phyloP scores from a whole-genome alignment of 1,140 invertebrate species.

The Harlomillsia oculata region DNA sequence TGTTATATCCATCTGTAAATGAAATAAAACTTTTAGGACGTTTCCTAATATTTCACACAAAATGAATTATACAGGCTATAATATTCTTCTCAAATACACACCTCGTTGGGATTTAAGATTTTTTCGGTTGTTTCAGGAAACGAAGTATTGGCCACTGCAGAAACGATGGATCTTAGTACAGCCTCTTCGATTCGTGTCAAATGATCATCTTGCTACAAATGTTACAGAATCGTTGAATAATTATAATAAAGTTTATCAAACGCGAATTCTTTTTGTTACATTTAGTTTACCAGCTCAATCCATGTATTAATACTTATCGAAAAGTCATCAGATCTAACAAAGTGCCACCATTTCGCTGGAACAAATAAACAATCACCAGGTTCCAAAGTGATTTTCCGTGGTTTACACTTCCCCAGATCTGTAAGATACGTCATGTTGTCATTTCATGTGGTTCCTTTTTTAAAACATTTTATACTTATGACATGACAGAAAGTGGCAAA shows the following conservation, averaged over 20 bases:
- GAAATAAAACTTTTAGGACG: neutral
- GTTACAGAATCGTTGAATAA: neutral
- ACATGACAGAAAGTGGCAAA: neutral
- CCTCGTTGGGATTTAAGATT: constrained; percentile 36
- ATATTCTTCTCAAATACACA: constrained; percentile 8
- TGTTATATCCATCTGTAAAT: constrained; percentile 23
- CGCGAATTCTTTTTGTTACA: neutral
- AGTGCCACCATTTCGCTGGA: constrained; percentile 92
- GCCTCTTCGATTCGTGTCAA: constrained; percentile 36
- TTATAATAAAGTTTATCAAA: constrained; percentile 2
- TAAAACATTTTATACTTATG: neutral
- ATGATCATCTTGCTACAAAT: constrained; percentile 31
- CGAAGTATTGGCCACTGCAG: constrained; percentile 14
- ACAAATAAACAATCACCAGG: constrained; percentile 80
- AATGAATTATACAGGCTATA: neutral
- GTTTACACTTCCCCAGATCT: constrained; percentile 42
- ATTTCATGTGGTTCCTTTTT: constrained; percentile 28
- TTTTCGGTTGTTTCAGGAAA: constrained; percentile 12
- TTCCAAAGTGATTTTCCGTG: constrained; percentile 55
- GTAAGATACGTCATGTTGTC: no score
- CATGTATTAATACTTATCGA: constrained; percentile 77
- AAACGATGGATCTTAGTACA: constrained; percentile 33
- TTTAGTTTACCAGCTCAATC: constrained; percentile 56
- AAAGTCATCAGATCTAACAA: constrained; percentile 68
- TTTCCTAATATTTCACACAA: neutral